Evolutionary conservation across 2,113 vertebrate genomes (phyloP).

Genomic region (Girardinichthys multiradiatus): DNA sequence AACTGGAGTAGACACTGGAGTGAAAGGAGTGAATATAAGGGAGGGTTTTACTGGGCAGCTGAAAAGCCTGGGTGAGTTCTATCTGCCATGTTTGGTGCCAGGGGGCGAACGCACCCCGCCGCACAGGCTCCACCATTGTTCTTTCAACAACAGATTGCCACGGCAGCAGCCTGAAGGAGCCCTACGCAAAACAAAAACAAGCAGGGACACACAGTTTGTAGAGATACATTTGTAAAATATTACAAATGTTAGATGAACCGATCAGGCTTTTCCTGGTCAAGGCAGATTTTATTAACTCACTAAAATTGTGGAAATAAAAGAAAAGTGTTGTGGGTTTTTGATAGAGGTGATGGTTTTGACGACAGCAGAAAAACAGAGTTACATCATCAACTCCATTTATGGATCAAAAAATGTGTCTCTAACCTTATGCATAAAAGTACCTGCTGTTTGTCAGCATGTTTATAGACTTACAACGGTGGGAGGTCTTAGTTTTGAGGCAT

Average conservation of each 20-base stretch:
- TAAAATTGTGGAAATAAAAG: no score
- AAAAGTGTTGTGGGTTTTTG: no score
- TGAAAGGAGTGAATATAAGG: slow-evolving; percentile 24
- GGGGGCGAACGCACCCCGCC: slow-evolving; percentile 56
- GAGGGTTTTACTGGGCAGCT: slow-evolving; percentile 26
- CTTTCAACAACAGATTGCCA: slow-evolving; percentile 64
- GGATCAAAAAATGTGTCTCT: no score
- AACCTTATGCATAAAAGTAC: no score
- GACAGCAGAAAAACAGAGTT: no score
- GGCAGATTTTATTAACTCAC: no score
- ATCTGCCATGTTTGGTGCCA: slow-evolving; percentile 64
- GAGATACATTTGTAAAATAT: background rate
- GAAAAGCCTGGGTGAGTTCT: slow-evolving; percentile 56
- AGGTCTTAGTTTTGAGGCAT: background rate
- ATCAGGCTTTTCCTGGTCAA: no score
- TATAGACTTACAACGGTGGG: background rate
- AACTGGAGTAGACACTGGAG: slow-evolving; percentile 23
- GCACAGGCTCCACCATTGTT: slow-evolving; percentile 73
- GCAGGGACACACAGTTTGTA: background rate
- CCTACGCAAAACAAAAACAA: slow-evolving; percentile 29
- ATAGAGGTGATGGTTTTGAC: no score
- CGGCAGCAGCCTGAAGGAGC: slow-evolving; percentile 41
- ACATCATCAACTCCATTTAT: no score
- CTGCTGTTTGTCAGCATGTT: background rate
- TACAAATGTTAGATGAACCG: no score